Conservation (phyloP, 2,797 vertebrate species). For the Triplophysa bombifrons region DNA sequence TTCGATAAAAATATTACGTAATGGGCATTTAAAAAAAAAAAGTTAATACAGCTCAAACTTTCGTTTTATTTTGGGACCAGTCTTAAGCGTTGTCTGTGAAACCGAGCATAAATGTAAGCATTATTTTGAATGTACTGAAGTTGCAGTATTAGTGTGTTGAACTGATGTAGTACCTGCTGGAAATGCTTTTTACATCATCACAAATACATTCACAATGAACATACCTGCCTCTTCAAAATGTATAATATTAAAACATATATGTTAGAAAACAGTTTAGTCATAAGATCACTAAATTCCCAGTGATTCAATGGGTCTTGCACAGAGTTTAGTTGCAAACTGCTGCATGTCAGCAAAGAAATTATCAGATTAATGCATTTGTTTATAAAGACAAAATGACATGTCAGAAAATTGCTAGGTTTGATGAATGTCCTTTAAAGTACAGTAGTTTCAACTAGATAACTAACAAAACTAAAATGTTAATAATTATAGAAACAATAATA, state of each 20-base stretch:
- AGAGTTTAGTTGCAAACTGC: not conserved
- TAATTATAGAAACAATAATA: not conserved
- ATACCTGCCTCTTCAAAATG: not conserved
- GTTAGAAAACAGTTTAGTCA: not conserved
- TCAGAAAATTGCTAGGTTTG: not conserved
- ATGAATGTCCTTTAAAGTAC: not conserved
- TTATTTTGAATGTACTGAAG: not conserved
- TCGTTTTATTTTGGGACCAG: too few species aligned
- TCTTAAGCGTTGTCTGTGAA: too few species aligned
- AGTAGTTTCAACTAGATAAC: not conserved
- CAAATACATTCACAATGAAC: constrained; percentile 2
- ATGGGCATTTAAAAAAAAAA: too few species aligned
- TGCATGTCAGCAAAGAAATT: not conserved
- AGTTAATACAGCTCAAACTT: too few species aligned
- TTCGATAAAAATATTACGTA: too few species aligned
- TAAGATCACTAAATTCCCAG: not conserved
- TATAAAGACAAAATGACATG: not conserved
- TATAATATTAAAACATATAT: not conserved
- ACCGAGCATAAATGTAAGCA: not conserved
- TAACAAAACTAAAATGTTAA: not conserved
- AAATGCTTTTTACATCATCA: constrained; percentile 2
- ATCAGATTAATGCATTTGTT: not conserved
- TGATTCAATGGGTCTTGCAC: not conserved
- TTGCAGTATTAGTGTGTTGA: constrained; percentile 12
- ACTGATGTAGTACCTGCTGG: not conserved